Base-by-base conservation (phyloP, 2,888 invertebrate species). In the Hartigia nigra region DNA sequence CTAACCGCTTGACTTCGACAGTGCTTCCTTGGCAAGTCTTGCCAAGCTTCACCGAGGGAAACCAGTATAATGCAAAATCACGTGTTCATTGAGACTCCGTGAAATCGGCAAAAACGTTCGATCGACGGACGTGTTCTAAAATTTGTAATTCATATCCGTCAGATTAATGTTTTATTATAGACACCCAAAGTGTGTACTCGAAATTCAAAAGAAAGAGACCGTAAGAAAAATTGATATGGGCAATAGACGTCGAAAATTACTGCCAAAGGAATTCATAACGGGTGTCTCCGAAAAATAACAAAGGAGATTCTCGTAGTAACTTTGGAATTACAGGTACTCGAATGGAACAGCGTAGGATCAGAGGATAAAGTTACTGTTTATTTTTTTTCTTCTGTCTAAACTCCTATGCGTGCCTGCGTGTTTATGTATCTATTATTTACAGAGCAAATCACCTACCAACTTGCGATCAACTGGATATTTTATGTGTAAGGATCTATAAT, bases 1-100 rank as follows among this genome's bases (percentile, higher is more conserved):
- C 86, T 83, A 82, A 87, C 84, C 86, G 86, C 87, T 88, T 87
- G 86, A 83, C 84, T 83, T 76, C 72, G 14, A 14, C 39, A 70
- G 39, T 55, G 23, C 39, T 23, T 55, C 9, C 39, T 9, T 55
- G 39, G 9, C 23, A 55, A 23, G 23, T 23, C 23, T 55, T 14
- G 23, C 23, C 39, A 23, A 55, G 39, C 39, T 23, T 5, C 9
- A 23, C 39, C 14, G 23, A 55, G 14, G 9, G 23, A 55, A 55
- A 2, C 14, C 9, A 5, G 14, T 23, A 55, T 23, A 55, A 55
- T 23, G 39, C 39, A 23, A 55, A 4, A 9, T 55, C 23, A 23
- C 23, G 23, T 23, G 39, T 55, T 55, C 9, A 23, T 55, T 23
- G 9, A 55, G 14, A 23, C 39, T 55, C 23, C 9, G 39, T 39